Conservation (phyloP, 2,797 vertebrate genomes). For the Takifugu ocellatus region DNA sequence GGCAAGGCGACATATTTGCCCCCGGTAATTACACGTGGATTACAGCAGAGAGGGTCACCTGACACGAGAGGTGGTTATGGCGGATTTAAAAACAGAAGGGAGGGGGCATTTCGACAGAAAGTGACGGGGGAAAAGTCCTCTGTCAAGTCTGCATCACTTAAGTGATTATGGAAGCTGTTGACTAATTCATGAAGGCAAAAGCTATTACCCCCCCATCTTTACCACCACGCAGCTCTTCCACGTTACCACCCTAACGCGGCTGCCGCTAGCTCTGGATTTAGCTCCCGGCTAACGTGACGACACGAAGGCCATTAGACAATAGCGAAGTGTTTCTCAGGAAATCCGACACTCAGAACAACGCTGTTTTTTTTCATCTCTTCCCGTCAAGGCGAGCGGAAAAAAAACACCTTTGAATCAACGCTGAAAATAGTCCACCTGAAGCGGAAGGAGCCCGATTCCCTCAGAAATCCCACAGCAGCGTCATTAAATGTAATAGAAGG, state of each 20-base stretch:
- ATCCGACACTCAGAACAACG: too few species aligned
- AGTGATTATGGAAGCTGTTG: neutral
- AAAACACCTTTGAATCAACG: too few species aligned
- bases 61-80: constrained; percentile 12
- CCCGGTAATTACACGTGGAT: constrained; percentile 24
- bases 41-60: constrained; percentile 33
- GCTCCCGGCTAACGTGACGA: neutral
- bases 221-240: neutral
- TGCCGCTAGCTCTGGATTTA: neutral
- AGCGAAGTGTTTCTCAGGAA: neutral
- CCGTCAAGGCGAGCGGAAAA: too few species aligned
- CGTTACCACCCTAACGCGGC: neutral
- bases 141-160: neutral
- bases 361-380: too few species aligned
- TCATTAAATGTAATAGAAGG: too few species aligned
- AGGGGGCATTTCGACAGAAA: constrained; percentile 9
- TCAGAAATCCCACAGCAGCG: too few species aligned
- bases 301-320: neutral
- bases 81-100: neutral
- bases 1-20: constrained; percentile 30
- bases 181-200: neutral
- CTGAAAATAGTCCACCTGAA: too few species aligned
- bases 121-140: neutral
- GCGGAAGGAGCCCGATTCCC: too few species aligned
- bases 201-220: neutral